Percentiles rank a stretch among this genome's conserved stretches.
Conservation (phyloP, 2,113 vertebrate species). For the Taurulus bubalis region DNA sequence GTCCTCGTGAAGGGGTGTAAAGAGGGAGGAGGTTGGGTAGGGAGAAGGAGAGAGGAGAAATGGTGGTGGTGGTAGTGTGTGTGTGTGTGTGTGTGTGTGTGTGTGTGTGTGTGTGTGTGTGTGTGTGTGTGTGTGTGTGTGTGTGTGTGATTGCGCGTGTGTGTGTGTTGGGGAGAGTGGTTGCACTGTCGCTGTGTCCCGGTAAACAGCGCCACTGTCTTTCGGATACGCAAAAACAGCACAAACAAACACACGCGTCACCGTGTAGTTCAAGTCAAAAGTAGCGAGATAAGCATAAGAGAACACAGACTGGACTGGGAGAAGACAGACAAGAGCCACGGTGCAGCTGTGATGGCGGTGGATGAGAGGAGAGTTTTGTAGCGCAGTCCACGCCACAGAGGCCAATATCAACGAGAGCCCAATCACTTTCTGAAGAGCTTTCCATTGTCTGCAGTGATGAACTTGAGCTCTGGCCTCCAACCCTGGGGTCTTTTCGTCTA, state of each 20-base stretch:
- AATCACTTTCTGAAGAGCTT: constrained; percentile 81
- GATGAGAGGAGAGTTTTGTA: constrained; percentile 21
- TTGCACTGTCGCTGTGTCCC: constrained; percentile 54
- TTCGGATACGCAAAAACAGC: constrained; percentile 16
- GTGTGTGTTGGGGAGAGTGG: not conserved
- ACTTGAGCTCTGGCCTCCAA: constrained; percentile 84
- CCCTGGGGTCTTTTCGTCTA: constrained; percentile 80
- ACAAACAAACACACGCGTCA: constrained; percentile 35
- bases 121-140: constrained; percentile 25
- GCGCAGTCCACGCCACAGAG: constrained; percentile 31
- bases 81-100: constrained; percentile 1
- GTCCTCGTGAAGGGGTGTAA: constrained; percentile 76
- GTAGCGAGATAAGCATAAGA: constrained; percentile 10
- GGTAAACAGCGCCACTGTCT: constrained; percentile 47
- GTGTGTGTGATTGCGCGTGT: constrained; percentile 12
- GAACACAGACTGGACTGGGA: constrained; percentile 13
- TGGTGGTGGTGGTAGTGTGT: not conserved
- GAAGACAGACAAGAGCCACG: constrained; percentile 14
- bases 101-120: constrained; percentile 17
- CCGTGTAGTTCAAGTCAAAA: constrained; percentile 41
- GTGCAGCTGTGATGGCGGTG: constrained; percentile 15
- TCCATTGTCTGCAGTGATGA: constrained; percentile 84
- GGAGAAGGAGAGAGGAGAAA: constrained; percentile 56
- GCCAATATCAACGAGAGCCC: constrained; percentile 67
- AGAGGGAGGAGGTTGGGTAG: constrained; percentile 68